Conservation (phyloP, 2,888 invertebrate genomes). For the Pristionchus entomophagus region DNA sequence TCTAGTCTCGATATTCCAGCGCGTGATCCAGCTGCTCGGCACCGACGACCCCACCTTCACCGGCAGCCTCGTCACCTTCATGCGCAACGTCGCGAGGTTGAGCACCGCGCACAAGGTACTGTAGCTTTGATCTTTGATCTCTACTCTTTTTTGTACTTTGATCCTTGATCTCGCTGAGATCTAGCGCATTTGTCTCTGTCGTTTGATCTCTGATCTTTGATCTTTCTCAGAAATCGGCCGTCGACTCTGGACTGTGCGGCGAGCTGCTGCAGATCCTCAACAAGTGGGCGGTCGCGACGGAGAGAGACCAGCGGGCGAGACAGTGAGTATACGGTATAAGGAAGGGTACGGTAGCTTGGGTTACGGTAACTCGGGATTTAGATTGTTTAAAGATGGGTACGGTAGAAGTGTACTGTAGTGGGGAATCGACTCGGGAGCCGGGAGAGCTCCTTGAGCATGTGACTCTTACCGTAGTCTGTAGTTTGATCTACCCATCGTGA, state of each 20-base stretch:
- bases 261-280: conserved; percentile 24
- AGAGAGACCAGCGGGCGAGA: neutral
- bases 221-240: neutral
- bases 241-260: neutral
- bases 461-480: too few species aligned
- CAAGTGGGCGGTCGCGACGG: conserved; percentile 28
- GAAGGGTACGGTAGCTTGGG: too few species aligned
- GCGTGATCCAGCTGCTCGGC: conserved; percentile 15
- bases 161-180: neutral
- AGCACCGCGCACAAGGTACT: conserved; percentile 41
- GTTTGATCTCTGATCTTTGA: neutral
- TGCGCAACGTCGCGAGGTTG: neutral
- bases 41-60: conserved; percentile 32
- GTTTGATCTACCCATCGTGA: neutral
- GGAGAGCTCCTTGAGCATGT: too few species aligned
- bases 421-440: too few species aligned
- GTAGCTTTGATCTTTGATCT: conserved; percentile 25
- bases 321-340: neutral
- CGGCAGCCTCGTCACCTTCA: neutral
- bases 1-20: conserved; percentile 10
- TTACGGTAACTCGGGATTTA: too few species aligned
- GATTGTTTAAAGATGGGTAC: too few species aligned
- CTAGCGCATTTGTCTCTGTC: neutral
- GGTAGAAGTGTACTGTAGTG: too few species aligned
- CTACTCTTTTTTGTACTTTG: neutral